A percentile compares a stretch with the other conserved stretches of the same genome.
phyloP scores from a whole-genome alignment of 2,797 vertebrate genomes.

The Poeciliopsis presidionis region DNA sequence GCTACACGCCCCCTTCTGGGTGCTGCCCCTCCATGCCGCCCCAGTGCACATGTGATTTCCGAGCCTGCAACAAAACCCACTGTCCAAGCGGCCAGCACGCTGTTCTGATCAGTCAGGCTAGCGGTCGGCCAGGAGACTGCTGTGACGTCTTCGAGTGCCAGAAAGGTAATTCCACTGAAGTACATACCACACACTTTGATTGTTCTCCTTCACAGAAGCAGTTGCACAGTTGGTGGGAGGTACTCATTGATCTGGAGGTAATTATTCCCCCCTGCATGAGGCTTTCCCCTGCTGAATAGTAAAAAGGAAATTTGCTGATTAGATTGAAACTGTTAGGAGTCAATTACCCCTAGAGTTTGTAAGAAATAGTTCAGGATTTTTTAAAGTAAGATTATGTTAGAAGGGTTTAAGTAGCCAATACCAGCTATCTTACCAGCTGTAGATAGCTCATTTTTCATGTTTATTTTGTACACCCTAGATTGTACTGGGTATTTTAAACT shows the following conservation, averaged over 20 bases:
- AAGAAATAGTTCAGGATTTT: neutral
- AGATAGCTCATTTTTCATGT: neutral
- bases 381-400: neutral
- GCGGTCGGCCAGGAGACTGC: slow-evolving; percentile 81
- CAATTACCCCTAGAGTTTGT: slow-evolving; percentile 27
- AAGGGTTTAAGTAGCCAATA: neutral
- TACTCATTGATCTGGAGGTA: slow-evolving; percentile 34
- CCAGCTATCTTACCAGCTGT: neutral
- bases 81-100: slow-evolving; percentile 73
- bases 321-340: slow-evolving; percentile 46
- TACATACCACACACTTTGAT: slow-evolving; percentile 24
- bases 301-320: slow-evolving; percentile 59
- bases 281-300: slow-evolving; percentile 54
- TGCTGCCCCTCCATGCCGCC: slow-evolving; percentile 79
- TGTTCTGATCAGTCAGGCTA: slow-evolving; percentile 67
- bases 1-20: slow-evolving; percentile 75
- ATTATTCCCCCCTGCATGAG: slow-evolving; percentile 55
- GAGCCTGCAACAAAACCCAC: slow-evolving; percentile 68
- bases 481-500: neutral
- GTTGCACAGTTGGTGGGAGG: slow-evolving; percentile 51
- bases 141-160: slow-evolving; percentile 82
- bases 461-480: neutral
- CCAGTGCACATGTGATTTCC: slow-evolving; percentile 79
- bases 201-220: slow-evolving; percentile 29
- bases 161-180: slow-evolving; percentile 75